Evolutionary conservation across 2,797 vertebrate genomes (phyloP).

Genomic region (Trachurus trachurus): DNA sequence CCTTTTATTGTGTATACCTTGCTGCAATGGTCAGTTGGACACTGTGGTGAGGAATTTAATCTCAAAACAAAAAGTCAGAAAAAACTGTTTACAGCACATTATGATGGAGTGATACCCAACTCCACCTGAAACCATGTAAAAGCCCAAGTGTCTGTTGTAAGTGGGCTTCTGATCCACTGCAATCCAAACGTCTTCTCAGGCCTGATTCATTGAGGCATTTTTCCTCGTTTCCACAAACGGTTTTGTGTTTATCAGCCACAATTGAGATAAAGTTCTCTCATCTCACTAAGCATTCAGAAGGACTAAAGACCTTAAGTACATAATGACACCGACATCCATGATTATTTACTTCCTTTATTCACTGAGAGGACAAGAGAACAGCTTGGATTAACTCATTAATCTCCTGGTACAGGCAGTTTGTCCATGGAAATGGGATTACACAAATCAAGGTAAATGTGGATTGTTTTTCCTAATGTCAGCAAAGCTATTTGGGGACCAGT

Average conservation of each 20-base stretch:
- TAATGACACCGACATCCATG: conserved; percentile 71
- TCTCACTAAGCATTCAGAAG: conserved; percentile 67
- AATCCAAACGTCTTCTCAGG: conserved; percentile 50
- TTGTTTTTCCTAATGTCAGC: conserved; percentile 73
- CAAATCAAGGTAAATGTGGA: conserved; percentile 78
- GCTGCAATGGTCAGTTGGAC: neutral
- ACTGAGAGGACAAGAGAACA: conserved; percentile 68
- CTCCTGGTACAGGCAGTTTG: conserved; percentile 70
- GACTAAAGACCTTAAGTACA: conserved; percentile 67
- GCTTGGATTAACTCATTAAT: conserved; percentile 83
- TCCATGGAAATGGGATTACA: conserved; percentile 73
- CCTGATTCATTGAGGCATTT: conserved; percentile 71
- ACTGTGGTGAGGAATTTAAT: conserved; percentile 8
- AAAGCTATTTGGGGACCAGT: conserved; percentile 61
- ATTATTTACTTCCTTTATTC: conserved; percentile 78
- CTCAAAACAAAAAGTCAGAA: conserved; percentile 17
- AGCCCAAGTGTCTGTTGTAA: conserved; percentile 54
- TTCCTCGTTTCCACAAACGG: conserved; percentile 66
- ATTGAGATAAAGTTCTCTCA: conserved; percentile 83
- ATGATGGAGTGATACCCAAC: conserved; percentile 47
- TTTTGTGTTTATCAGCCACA: conserved; percentile 66
- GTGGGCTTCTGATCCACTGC: conserved; percentile 60
- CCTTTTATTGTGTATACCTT: neutral
- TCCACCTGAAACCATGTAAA: conserved; percentile 51
- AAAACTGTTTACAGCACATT: conserved; percentile 44